Base-by-base conservation (phyloP, 1,140 invertebrate genomes). In the Phenacoccus solenopsis region DNA sequence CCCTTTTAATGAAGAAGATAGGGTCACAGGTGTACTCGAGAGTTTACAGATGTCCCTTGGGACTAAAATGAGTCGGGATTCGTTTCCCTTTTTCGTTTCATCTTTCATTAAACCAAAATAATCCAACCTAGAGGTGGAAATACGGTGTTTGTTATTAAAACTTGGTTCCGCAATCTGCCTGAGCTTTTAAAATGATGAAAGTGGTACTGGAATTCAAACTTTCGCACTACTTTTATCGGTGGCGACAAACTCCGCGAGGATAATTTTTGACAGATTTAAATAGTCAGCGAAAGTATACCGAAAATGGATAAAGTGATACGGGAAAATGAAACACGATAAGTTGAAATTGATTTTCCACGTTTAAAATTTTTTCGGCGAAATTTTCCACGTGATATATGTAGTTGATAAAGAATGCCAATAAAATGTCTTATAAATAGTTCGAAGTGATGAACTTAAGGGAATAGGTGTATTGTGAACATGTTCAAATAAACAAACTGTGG, bases 121-220 rank as follows among this genome's bases (percentile, higher is more conserved):
- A 64, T 64, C 59, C 25, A 24, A 24, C 10, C 25, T 25, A 7
- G 25, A 64, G 25, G 59, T 64, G 25, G 22, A 64, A 27, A 64
- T 24, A 22, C 22, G 59, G 25, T 27, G 59, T 64, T 64, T 27
- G 59, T 27, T 27, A 64, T 64, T 64, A 64, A 64, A 64, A 64
- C 59, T 64, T 64, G 59, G 59, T 64, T 64, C 59, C 59, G 59
- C 59, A 64, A 64, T 64, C 59, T 64, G 59, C 59, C 20, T 25
- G 22, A 38, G 59, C 59, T 64, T 64, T 64, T 64, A 64, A 64
- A 64, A 64, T 64, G 59, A 64, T 64, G 59, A 64, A 64, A 64
- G 25, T 22, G 25, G 25, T 25, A 10, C 5, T 16, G 12, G 25
- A 64, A 25, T 64, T 64, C 25, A 25, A 64, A 64, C 59, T 64